Evolutionary conservation across 2,888 invertebrate species (phyloP).

Genomic region (Theristus sp.): DNA sequence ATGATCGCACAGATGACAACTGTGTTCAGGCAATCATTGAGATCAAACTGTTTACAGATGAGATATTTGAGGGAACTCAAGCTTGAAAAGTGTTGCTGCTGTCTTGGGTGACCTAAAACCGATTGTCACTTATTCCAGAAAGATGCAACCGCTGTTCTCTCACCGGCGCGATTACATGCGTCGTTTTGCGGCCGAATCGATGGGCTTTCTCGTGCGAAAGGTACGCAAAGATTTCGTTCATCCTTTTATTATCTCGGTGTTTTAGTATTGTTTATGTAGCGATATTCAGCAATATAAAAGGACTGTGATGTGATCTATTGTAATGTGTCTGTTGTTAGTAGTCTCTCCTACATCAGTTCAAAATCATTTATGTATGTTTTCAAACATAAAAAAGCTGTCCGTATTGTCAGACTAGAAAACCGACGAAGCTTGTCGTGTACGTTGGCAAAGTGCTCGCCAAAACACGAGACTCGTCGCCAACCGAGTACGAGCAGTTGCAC

Average conservation of each 20-base stretch:
- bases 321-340: too few relatives aligned
- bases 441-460: too few relatives aligned
- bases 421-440: too few relatives aligned
- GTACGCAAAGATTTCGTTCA: constrained; percentile 13
- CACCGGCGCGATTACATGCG: constrained; percentile 62
- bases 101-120: background rate
- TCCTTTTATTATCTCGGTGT: too few relatives aligned
- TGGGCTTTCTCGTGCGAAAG: constrained; percentile 69
- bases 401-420: too few relatives aligned
- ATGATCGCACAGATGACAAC: constrained; percentile 53
- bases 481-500: background rate
- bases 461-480: too few relatives aligned
- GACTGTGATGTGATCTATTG: background rate
- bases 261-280: background rate
- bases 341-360: background rate
- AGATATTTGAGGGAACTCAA: too few relatives aligned
- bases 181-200: constrained; percentile 84
- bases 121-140: constrained; percentile 10
- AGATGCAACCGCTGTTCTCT: constrained; percentile 50
- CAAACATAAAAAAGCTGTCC: background rate
- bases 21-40: constrained; percentile 4
- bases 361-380: background rate
- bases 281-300: too few relatives aligned
- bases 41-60: background rate
- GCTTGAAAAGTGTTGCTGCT: too few relatives aligned